Evolutionary conservation across 2,888 invertebrate genomes (phyloP), one percentile per base, ranked within the genome.

Genomic region (Volucella bombylans): DNA sequence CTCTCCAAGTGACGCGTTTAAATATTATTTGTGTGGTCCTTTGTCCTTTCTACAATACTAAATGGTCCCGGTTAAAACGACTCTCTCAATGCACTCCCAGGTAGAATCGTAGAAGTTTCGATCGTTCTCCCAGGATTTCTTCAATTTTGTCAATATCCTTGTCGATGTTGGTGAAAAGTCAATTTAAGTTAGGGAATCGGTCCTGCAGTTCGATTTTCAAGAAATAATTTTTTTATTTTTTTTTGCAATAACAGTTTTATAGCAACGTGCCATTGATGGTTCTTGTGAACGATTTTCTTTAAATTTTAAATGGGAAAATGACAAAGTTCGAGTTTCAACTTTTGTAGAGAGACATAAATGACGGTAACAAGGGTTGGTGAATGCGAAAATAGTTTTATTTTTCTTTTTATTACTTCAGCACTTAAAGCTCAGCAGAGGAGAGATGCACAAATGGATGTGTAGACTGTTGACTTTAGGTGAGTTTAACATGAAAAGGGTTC

Each of bases 111-210:
- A 31, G 54, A 61, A 67, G 54, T 54, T 59, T 61, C 31, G 15
- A 18, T 61, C 65, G 61, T 61, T 41, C 12, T 69, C 43, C 12
- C 9, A 62, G 57, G 15, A 39, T 62, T 71, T 74, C 61, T 59
- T 59, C 38, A 50, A 76, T 45, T 31, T 31, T 31, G 31, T 31
- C 31, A 31, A 64, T 57, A n/a, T 64, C 52, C 18, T 43, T 43
- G 50, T 68, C 72, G 59, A 77, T 76, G 76, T 68, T 55, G 72
- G 67, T 18, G 55, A 81, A 85, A 85, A 85, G 80, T 81, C 80
- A 85, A 85, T 85, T 85, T 76, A 85, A 85, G 81, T 81, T 81
- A 52, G 31, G 41, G 76, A 81, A 76, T 64, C 57, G 57, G 55
- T 59, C 78, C 68, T 52, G 72, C 62, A 77, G 77, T 74, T 73